Evolutionary conservation across 2,797 vertebrate genomes (phyloP), one percentile per base, ranked within the genome.

Genomic region (Anniella stebbinsi): DNA sequence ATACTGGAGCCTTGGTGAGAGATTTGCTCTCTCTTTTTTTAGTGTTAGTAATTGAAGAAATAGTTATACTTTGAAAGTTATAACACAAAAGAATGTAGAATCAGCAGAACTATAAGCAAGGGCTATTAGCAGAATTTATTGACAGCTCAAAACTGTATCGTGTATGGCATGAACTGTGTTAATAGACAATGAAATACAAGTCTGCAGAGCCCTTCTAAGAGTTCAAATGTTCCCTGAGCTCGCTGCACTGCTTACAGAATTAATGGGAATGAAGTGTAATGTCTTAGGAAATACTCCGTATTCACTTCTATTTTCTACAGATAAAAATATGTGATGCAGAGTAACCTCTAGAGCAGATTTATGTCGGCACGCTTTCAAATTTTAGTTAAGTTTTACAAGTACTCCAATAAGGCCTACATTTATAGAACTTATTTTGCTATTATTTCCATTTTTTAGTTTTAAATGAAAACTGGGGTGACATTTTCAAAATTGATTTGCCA

Each of bases 391-490:
- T 95, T 90, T 89, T 89, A 88, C 9, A 93, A 88, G 80, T 89
- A 80, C 89, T 92, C 81, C 83, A 78, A 82, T 13, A 87, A 89
- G 57, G 21, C 45, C 69, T 91, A 95, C 12, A 21, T 89, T 95
- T 93, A 80, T 83, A 84, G 60, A 88, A 77, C 83, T 54, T 51
- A 3, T 67, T 66, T 87, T 66, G 15, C 45, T 66, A n/a, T 77
- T 69, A 92, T 94, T 95, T 87, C 92, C 87, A 10, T 88, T 41
- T 63, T 33, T n/a, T 6, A 75, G 45, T 88, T 51, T 90, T 76
- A 93, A 92, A 94, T 96, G 91, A 96, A 91, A 96, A 91, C 93
- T 93, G 94, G 90, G 88, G 92, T 87, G 93, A 88, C 88, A 9
- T 1, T 92, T 94, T 94, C 90, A 76, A 89, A 95, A 95, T 87